Base-by-base conservation (phyloP, 2,113 vertebrate species). In the Eolophus roseicapilla region DNA sequence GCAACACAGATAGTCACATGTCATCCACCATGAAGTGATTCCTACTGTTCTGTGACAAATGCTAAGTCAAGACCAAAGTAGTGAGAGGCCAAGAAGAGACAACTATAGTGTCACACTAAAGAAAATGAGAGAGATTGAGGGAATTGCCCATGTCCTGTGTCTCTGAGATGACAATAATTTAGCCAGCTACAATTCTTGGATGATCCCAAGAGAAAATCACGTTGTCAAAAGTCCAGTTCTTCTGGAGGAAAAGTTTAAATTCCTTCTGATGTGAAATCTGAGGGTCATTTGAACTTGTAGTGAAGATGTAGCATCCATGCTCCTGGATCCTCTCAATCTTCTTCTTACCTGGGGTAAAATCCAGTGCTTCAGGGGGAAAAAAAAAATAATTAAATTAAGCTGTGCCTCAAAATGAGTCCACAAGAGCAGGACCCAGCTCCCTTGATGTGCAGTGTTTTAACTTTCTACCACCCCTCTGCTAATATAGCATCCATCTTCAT, bases 401-500 rank as follows among this genome's bases (percentile, higher is more conserved):
- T 47, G 43, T 82, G 28, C 52, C 37, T 93, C 71, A 85, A 69
- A 87, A 83, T 57, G 49, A 65, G 17, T 76, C 65, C 3, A 46
- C 24, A 60, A 39, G 50, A 64, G 69, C 37, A 81, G 69, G 39
- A 71, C 23, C 18, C 37, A 77, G 7, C 35, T 86, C 39, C 39
- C 24, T 39, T 62, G 17, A 63, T 49, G 16, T 46, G 52, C 49
- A 49, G 9, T 62, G 17, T 52, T 96, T 95, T 79, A 86, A 86
- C 76, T 78, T 92, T 33, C 1, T 10, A 49, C 62, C 46, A 39
- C 78, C 17, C 85, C 63, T 74, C 53, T 88, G 71, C 64, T 89
- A 76, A 62, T 82, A 73, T 5, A 89, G 11, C 80, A 95, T 96
- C 95, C 74, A 89, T 96, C 95, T 95, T 96, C 90, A 94, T 96